Conservation (phyloP, 2,113 vertebrate species). For the Myrmecobius fasciatus region DNA sequence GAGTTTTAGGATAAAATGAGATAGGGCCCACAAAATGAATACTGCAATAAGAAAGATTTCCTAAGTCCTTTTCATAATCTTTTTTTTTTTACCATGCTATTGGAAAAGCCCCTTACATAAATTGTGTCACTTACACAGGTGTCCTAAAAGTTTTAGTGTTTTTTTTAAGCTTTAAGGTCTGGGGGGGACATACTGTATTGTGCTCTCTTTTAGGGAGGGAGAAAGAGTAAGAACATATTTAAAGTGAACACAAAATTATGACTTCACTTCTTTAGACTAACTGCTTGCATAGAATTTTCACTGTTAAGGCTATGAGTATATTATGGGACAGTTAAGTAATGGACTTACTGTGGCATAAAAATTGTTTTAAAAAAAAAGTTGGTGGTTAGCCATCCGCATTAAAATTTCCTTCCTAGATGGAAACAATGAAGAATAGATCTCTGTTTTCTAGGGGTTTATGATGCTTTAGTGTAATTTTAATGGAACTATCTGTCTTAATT, state of each 20-base stretch:
- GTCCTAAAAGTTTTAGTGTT: neutral
- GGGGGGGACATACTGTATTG: neutral
- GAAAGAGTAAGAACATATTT: neutral
- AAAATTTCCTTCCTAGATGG: neutral
- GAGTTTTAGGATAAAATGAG: neutral
- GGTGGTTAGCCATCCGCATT: neutral
- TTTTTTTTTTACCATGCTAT: neutral
- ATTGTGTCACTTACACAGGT: neutral
- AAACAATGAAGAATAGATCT: neutral
- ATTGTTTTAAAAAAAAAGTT: neutral
- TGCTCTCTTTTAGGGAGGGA: neutral
- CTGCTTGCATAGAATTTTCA: neutral
- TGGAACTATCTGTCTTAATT: neutral
- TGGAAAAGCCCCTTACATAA: neutral
- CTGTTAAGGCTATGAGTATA: neutral
- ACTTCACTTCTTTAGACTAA: neutral
- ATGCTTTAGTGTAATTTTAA: neutral
- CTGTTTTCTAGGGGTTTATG: neutral
- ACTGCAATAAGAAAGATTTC: neutral
- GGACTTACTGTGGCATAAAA: neutral
- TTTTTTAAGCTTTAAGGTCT: neutral
- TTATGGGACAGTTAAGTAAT: neutral
- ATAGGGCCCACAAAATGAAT: neutral
- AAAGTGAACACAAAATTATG: neutral
- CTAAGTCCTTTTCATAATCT: neutral